Base-by-base conservation (phyloP, 2,113 vertebrate genomes). In the Oophaga pumilio region DNA sequence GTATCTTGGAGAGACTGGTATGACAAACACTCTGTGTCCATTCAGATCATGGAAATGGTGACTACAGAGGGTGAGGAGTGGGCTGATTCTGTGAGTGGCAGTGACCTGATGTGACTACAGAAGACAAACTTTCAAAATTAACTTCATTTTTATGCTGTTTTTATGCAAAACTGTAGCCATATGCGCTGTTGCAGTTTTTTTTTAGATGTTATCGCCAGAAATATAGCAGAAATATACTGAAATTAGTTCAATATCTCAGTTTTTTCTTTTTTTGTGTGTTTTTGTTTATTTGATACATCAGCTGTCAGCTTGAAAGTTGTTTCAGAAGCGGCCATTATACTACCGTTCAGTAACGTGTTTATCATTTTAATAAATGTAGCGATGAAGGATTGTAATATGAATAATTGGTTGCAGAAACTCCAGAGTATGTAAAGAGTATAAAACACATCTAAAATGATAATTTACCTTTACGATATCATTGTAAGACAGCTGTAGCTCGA, bases 261-360 rank as follows among this genome's bases (percentile, higher is more conserved):
- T 26, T 68, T 68, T 68, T 14, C 4, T 4, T 15, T 15, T 4
- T 33, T 69, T 0, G n/a, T 56, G 53, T 56, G 12, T 69, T 15
- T 26, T 4, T 15, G 68, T 69, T 28, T 26, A 68, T 24, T 69
- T 69, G n/a, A 13, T 69, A 69, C 12, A 11, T 14, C 71, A 49
- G n/a, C 64, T 24, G 64, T 12, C n/a, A 13, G 17, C 17, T 8
- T 49, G 10, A 74, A 74, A 49, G 18, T 74, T 49, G 33, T 50
- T 50, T 50, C 43, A 74, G 43, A 74, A 74, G 33, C 12, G 71
- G 71, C 71, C 71, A 74, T 74, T 74, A 74, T 74, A 50, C 71
- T 22, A n/a, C n/a, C 33, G 71, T 50, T 74, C 71, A 50, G 33
- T 74, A 74, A 49, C 20, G 33, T 74, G 71, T 74, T 74, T 74